phyloP scores from a whole-genome alignment of 2,888 invertebrate species.

The Trissonchulus sp. region DNA sequence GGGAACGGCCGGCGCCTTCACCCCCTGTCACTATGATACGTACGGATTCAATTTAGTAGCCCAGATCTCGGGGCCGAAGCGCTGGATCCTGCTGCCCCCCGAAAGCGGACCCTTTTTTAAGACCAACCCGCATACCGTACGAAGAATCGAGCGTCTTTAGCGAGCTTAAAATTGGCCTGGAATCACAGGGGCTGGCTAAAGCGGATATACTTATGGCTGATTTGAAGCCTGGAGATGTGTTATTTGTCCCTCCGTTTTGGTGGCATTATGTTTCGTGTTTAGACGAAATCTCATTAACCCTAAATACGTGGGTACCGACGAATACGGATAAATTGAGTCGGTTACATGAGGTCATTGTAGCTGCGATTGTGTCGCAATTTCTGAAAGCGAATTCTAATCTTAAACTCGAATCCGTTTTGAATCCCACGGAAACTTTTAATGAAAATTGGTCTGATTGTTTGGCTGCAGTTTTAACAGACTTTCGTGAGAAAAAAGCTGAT shows the following conservation, averaged over 20 bases:
- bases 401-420: background rate
- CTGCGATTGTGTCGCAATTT: background rate
- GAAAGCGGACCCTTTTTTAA: conserved; percentile 63
- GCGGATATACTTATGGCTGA: conserved; percentile 56
- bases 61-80: conserved; percentile 73
- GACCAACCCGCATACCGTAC: conserved; percentile 75
- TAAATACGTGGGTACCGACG: conserved; percentile 66
- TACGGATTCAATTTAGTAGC: conserved; percentile 88
- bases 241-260: conserved; percentile 84
- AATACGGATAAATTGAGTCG: background rate
- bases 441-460: background rate
- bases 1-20: conserved; percentile 76
- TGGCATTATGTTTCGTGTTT: conserved; percentile 86
- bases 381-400: background rate
- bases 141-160: conserved; percentile 37
- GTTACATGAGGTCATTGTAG: background rate
- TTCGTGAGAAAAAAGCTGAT: background rate
- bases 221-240: conserved; percentile 73
- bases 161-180: background rate
- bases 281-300: conserved; percentile 59
- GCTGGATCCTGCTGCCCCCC: conserved; percentile 85
- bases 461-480: background rate
- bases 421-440: background rate
- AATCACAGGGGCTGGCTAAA: conserved; percentile 32
- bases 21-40: conserved; percentile 86